Percentiles rank a stretch among this genome's conserved stretches.
phyloP scores from a whole-genome alignment of 1,140 invertebrate species.

The Sitophilus oryzae region DNA sequence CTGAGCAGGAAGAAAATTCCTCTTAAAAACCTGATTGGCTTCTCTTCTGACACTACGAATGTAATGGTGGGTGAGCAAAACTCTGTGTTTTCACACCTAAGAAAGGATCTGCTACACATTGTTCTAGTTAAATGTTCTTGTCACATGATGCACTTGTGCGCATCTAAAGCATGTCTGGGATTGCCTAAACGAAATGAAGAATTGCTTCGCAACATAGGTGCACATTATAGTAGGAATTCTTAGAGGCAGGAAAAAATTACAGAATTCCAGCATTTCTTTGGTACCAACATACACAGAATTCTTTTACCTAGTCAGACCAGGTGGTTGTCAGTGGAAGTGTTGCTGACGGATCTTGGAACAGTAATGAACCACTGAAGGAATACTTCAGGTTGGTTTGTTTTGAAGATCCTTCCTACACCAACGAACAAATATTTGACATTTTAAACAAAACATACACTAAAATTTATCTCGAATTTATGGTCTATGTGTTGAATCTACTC shows the following conservation, averaged over 20 bases:
- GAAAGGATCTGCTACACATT: too few relatives aligned
- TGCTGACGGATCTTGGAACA: slow-evolving; percentile 9
- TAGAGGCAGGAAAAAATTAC: slow-evolving; percentile 11
- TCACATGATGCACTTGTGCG: slow-evolving; percentile 18
- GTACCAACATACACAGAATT: slow-evolving; percentile 12
- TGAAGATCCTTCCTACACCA: slow-evolving; percentile 6
- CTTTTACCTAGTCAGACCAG: slow-evolving; percentile 5
- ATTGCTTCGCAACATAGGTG: slow-evolving; percentile 30
- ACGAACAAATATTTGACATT: slow-evolving; percentile 8
- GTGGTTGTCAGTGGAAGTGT: slow-evolving; percentile 10
- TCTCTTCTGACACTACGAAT: too few relatives aligned
- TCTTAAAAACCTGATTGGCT: too few relatives aligned
- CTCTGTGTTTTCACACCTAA: too few relatives aligned
- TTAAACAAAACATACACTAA: slow-evolving; percentile 37
- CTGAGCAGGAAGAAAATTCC: too few relatives aligned
- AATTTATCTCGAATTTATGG: slow-evolving; percentile 39
- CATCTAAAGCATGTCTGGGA: slow-evolving; percentile 19
- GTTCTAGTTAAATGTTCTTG: too few relatives aligned
- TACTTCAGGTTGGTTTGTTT: slow-evolving; percentile 3
- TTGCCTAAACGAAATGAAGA: slow-evolving; percentile 17
- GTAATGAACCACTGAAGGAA: slow-evolving; percentile 8
- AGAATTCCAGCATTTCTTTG: slow-evolving; percentile 12
- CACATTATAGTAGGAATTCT: slow-evolving; percentile 24
- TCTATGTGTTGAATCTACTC: slow-evolving; percentile 29
- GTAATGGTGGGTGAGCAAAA: too few relatives aligned